Percentiles rank a stretch among this genome's conserved stretches.
phyloP scores from a whole-genome alignment of 2,113 vertebrate genomes.

The Cairina moschata region DNA sequence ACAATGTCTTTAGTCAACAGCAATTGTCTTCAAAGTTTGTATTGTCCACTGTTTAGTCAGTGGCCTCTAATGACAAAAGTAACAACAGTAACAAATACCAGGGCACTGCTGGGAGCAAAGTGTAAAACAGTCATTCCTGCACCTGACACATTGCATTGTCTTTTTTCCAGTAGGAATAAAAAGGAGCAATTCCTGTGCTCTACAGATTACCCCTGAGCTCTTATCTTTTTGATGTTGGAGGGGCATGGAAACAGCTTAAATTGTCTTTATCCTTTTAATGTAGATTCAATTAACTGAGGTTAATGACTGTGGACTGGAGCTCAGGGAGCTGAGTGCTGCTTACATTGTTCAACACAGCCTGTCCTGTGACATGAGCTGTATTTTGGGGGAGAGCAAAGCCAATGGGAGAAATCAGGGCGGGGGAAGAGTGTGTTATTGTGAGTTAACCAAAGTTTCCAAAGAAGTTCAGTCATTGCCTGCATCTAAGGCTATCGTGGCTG shows the following conservation, averaged over 20 bases:
- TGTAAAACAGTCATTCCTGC: not conserved
- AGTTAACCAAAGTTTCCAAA: not conserved
- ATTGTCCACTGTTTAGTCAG: not conserved
- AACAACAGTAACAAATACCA: not conserved
- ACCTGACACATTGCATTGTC: not conserved
- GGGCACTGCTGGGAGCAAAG: not conserved
- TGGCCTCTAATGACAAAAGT: not conserved
- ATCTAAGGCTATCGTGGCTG: not conserved
- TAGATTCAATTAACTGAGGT: conserved; percentile 25
- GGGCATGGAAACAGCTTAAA: not conserved
- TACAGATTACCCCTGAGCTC: not conserved
- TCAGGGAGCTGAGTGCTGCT: not conserved
- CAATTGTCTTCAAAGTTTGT: not conserved
- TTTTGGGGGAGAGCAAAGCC: not conserved
- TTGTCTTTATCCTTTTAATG: conserved; percentile 9
- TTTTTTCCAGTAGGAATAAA: not conserved
- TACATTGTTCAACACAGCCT: not conserved
- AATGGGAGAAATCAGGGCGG: too few species aligned
- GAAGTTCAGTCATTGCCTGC: not conserved
- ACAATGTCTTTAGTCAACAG: not conserved
- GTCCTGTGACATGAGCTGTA: not conserved
- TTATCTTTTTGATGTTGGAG: not conserved
- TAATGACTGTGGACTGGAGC: not conserved
- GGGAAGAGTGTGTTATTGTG: not conserved
- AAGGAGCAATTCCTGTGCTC: not conserved